Evolutionary conservation across 2,797 vertebrate genomes (phyloP), one percentile per base, ranked within the genome.

Genomic region (Bovichtus diacanthus): DNA sequence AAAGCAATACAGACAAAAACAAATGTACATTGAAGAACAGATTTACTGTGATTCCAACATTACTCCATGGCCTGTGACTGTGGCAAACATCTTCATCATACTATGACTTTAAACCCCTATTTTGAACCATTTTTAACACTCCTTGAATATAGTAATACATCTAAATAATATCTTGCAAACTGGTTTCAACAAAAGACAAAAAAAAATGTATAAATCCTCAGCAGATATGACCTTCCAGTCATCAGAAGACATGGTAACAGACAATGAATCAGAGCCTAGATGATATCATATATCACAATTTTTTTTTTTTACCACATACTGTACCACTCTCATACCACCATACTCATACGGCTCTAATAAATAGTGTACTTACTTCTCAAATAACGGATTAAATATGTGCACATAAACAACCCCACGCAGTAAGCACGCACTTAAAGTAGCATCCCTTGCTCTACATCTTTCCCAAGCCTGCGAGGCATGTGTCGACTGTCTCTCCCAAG

Each of bases 401-500:
- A 29, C 43, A 47, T 34, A 23, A 41, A 44, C 38, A 47, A 12
- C 59, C 47, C 54, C 38, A 75, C 31, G n/a, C 5, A 27, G 7
- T 6, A 39, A 41, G 39, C n/a, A 64, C 34, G 62, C 31, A 21
- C 27, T 43, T 31, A 25, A 55, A 54, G 60, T 56, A 56, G 31
- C 43, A 69, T 18, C 4, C 12, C 19, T 6, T 67, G 53, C 9
- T 10, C 60, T 58, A 12, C 21, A 56, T 41, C 23, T 47, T 43
- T 13, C 19, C 38, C 55, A 47, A 67, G 41, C 55, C 39, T 77
- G 19, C 10, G 19, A 72, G 62, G 31, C 19, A 76, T 39, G 36
- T 55, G 49, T 70, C 47, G 16, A 61, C 31, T 60, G 5, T 67
- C 36, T 56, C 43, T 61, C 55, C 39, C 63, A 54, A 51, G 54